Base-by-base conservation (phyloP, 2,888 invertebrate species). In the Plemyria rubiginata region DNA sequence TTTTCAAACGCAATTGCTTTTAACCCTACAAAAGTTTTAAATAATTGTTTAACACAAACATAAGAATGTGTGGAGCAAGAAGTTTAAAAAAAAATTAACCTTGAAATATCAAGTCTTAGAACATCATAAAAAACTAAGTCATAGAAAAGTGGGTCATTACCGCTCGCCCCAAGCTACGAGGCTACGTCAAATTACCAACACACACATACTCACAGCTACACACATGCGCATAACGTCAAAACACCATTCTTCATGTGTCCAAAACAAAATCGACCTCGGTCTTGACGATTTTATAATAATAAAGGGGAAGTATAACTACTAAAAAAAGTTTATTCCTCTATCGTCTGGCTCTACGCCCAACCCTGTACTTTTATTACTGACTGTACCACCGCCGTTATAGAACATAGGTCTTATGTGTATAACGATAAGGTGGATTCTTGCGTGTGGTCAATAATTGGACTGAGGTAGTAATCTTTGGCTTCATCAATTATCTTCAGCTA, bases 281-380 rank as follows among this genome's bases (percentile, higher is more conserved):
- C 88, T 85, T 90, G 91, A 92, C 87, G 90, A 92, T 89, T 88
- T 91, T 91, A 90, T 92, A 92, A 92, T 92, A 92, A 90, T 86
- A 89, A 75, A 81, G 81, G 22, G 77, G 81, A 79, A 75, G 65
- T 68, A 74, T 73, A 79, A 79, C 78, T 76, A 78, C 70, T 76
- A 84, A 85, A 82, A 86, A 84, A 85, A 81, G 75, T 72, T 72
- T 82, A 80, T 84, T 80, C 79, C 80, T 79, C 85, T 84, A 86
- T 84, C 83, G 78, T 75, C 77, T 78, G 83, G 79, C 82, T 84
- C 82, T 83, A 85, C 87, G 88, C 86, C 86, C 85, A 84, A 82
- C 83, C 79, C 70, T 72, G 76, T 75, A 84, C 87, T 82, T 87
- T 88, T 90, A 89, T 87, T 85, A 84, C 64, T 36, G 77, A 67